Percentiles rank a stretch among this genome's conserved stretches.
phyloP scores from a whole-genome alignment of 2,888 invertebrate species.

The Caenorhabditis angaria region DNA sequence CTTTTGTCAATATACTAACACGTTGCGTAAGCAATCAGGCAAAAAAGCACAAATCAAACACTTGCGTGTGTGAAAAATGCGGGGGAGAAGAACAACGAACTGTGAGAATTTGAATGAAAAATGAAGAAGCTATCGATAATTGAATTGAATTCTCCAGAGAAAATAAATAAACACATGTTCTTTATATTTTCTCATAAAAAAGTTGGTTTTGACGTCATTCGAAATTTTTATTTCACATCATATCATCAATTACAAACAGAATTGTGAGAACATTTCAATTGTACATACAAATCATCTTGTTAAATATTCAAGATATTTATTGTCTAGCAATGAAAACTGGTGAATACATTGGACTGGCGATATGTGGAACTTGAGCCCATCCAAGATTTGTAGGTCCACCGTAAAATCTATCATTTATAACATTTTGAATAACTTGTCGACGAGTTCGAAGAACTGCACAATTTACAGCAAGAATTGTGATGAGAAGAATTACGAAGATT shows the following conservation, averaged over 20 bases:
- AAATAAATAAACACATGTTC: not conserved
- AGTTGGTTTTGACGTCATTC: too few species aligned
- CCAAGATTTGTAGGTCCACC: slow-evolving; percentile 5
- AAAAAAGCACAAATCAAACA: not conserved
- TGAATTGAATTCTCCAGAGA: too few species aligned
- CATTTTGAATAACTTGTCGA: not conserved
- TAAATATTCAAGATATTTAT: too few species aligned
- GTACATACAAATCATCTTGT: not conserved
- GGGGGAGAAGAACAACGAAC: not conserved
- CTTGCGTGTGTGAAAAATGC: not conserved
- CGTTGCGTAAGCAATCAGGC: slow-evolving; percentile 2
- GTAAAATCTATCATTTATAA: not conserved
- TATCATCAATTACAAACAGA: too few species aligned
- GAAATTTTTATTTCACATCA: too few species aligned
- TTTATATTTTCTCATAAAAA: not conserved
- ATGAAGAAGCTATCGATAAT: too few species aligned
- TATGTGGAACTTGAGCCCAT: slow-evolving; percentile 7
- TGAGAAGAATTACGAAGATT: not conserved
- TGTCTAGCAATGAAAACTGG: not conserved
- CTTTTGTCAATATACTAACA: not conserved
- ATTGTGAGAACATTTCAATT: too few species aligned
- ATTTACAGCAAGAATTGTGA: not conserved
- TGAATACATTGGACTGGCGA: slow-evolving; percentile 5
- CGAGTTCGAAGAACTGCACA: not conserved
- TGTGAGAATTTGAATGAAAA: not conserved